A percentile compares a stretch with the other conserved stretches of the same genome.
These are phyloP conservation scores for Trileptium ribeirensis DNA, from an alignment of 2,888 invertebrate species.

Conservation along the genomic window DNA sequence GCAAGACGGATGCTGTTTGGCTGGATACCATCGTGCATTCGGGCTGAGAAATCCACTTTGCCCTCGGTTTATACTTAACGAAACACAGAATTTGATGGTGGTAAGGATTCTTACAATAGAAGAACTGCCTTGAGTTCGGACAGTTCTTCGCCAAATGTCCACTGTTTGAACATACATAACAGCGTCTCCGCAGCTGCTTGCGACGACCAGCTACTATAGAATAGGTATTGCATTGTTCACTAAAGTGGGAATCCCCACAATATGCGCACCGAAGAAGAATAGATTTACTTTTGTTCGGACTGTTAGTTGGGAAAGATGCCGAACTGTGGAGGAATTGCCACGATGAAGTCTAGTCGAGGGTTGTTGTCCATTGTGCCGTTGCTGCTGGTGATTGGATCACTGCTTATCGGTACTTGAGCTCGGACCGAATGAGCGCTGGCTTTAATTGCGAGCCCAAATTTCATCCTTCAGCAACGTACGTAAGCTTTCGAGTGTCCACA, in stretches of 20 bases:
- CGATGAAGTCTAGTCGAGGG: no score
- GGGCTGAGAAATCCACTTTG: neutral
- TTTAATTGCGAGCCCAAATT: neutral
- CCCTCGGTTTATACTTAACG: neutral
- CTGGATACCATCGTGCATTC: neutral
- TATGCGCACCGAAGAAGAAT: neutral
- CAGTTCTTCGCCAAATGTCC: conserved; percentile 7
- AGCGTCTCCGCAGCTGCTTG: neutral
- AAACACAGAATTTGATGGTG: neutral
- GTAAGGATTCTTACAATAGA: neutral
- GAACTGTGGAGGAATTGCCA: no score
- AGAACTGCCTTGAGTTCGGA: neutral
- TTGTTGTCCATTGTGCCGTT: no score
- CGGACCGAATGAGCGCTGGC: neutral
- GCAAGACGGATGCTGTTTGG: neutral
- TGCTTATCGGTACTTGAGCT: no score
- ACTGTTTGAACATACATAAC: neutral
- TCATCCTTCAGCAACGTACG: neutral
- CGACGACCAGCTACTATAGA: neutral
- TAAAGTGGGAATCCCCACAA: neutral
- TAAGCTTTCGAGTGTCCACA: neutral
- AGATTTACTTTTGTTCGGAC: neutral
- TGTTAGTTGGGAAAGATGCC: neutral
- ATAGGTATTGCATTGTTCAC: neutral
- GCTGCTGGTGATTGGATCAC: no score